Base-by-base conservation (phyloP, 2,888 invertebrate species). In the Sarcophaga carnaria region DNA sequence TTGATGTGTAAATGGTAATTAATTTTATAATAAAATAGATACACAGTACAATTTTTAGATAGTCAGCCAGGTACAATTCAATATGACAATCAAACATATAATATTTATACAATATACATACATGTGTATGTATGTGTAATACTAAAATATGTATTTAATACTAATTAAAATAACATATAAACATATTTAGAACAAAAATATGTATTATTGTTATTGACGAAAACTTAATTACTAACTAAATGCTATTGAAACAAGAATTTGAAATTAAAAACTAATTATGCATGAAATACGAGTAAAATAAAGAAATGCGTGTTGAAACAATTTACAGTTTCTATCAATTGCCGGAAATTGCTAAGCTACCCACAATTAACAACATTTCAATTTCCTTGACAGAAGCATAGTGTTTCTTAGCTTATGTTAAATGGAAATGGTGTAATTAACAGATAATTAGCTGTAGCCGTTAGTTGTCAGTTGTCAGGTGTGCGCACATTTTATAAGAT, bases 1-100 rank as follows among this genome's bases (percentile, higher is more conserved):
- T 54, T 54, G 3, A 54, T 54, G 17, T 54, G 14, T 54, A 54
- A 54, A 54, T 54, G 54, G 54, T 17, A 54, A 14, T 14, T 54
- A 0, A 17, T 54, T 54, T 54, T 54, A 3, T 14, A 54, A 54
- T 5, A 54, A 54, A 17, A 54, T 54, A 54, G 17, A 54, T 76
- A 54, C 49, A 76, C 54, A 67, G 59, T 67, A 63, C 67, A 74
- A 77, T 66, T 62, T 62, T 64, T 66, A 49, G 12, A 77, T 49
- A 70, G 74, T 74, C 75, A 79, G 75, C 45, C 81, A 82, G 84
- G 81, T 87, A 84, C 84, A 82, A 84, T 79, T 80, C 12, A 54
- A 54, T 54, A 54, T 14, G 17, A 54, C 54, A 54, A 14, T 14
- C 17, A 54, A 63, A 54, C 12, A 54, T 14, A 54, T 54, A 54